Base-by-base conservation (phyloP, 2,797 vertebrate species). In the Takifugu rubripes region DNA sequence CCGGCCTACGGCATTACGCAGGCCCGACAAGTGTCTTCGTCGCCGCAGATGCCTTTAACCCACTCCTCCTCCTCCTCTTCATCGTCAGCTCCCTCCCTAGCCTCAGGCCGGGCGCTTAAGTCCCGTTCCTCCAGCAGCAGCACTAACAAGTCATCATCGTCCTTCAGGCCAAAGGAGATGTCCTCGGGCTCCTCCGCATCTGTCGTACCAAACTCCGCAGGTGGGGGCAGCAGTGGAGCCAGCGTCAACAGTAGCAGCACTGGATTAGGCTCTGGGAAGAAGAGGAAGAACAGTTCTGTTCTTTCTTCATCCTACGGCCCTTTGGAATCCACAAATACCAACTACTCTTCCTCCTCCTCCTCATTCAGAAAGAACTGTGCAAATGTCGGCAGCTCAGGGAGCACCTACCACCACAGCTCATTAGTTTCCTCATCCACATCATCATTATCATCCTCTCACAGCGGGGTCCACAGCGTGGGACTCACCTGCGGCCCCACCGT, bases 21-120 rank as follows among this genome's bases (percentile, higher is more conserved):
- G 78, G 93, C 95, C 81, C 92, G 96, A 93, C 96, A 96, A 92
- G 93, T 95, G 94, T 96, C 94, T 88, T 96, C 94, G 59, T 95
- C 94, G 91, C 95, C 96, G 85, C 94, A 95, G 90, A 96, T 93
- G 79, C 95, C 97, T 94, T 95, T 95, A 83, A 92, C 94, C 91
- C 94, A 96, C 90, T 96, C 93, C 81, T 94, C 94, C 72, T 90
- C 88, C 82, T 95, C 93, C 77, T 93, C 93, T 16, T 81, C 81
- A 43, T 81, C 87, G 68, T 88, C 85, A 15, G 88, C 93, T 82
- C 94, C 95, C 79, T 94, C 94, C 70, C 93, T 92, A 45, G 88
- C 94, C 92, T 92, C 95, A 85, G 93, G 92, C 91, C 95, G 96
- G 90, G 92, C 93, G 84, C 91, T 93, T 75, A 99, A 99, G 89